Base-by-base conservation (phyloP, 2,797 vertebrate genomes). In the Pipistrellus pygmaeus region DNA sequence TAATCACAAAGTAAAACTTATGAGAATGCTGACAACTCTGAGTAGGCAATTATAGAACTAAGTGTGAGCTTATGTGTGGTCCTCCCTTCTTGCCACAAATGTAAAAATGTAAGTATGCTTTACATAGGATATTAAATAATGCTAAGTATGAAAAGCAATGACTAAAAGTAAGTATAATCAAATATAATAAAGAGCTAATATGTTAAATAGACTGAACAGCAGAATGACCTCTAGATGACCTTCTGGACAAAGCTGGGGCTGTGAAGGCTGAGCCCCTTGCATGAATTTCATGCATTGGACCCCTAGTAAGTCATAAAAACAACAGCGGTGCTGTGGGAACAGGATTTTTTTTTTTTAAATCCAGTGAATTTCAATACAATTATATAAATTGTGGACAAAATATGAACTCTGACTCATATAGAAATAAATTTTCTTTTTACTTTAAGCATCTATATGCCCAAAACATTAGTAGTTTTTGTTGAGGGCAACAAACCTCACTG, bases 51-150 rank as follows among this genome's bases (percentile, higher is more conserved):
- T 81, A 75, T 6, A 93, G 30, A 80, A 66, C 6, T 80, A 71
- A 89, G 2, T 66, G 2, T 64, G 44, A 66, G 17, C 30, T 72
- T 89, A 60, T 60, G 62, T 46, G 89, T 76, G 48, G 73, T 32
- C 55, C 2, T 38, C 14, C 3, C 15, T 88, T 30, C 17, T 46
- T 69, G 8, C 38, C 8, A 27, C 30, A 81, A 72, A 48, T 94
- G 32, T 78, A 91, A 69, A 93, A 72, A 85, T 66, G 1, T 69
- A 90, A 80, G 76, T 94, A 69, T 72, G 88, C 57, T 94, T 93
- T 78, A 81, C 27, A 69, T 12, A 85, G 53, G 21, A 32, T 86
- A 90, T 3, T 57, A 72, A 95, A 93, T 77, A 77, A 83, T 53
- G 32, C n/a, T 11, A 89, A 69, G 10, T 62, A 7, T 90, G 11